Evolutionary conservation across 1,140 invertebrate genomes (phyloP), one percentile per base, ranked within the genome.

Genomic region (Zeugodacus cucurbitae): DNA sequence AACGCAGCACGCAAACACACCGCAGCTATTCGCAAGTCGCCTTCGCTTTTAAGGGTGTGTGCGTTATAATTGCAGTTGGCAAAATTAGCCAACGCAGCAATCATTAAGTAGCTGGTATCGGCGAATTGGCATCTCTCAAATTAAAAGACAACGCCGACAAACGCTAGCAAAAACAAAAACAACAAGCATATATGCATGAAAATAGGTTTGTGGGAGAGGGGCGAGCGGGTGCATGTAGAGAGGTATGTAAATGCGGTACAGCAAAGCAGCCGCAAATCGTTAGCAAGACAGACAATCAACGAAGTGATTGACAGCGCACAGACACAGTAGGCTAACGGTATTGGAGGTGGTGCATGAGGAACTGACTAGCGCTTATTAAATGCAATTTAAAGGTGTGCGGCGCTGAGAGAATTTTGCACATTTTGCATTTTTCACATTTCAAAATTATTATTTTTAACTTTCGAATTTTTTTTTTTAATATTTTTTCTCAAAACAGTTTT

Each of bases 81-180:
- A 67, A 67, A 67, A 34, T 67, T 67, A 67, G 64, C 64, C 64
- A 67, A 67, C 64, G 64, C 64, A 67, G 64, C 64, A 67, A 67
- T 34, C 64, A 67, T 67, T 67, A 32, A 34, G 32, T 67, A 67
- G 5, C n/a, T 8, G 10, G 64, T 67, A 34, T 67, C 64, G 11
- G 64, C 64, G 64, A 34, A 67, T 67, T 67, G 64, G 64, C 64
- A 67, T 67, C 64, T 67, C 11, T 67, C 11, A 67, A 67, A 67
- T 67, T 34, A 67, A 67, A 67, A 67, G 64, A 67, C 64, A 67
- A 34, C 64, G 64, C 64, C 64, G 32, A 67, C 64, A 67, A 29
- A 67, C 14, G 29, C 14, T 67, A 67, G 26, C n/a, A 67, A 67
- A 67, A 34, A 32, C 64, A 67, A 67, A 67, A 67, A 11, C 64